Conservation (phyloP, 2,888 invertebrate species). For the Dyspetes luteomarginatus region DNA sequence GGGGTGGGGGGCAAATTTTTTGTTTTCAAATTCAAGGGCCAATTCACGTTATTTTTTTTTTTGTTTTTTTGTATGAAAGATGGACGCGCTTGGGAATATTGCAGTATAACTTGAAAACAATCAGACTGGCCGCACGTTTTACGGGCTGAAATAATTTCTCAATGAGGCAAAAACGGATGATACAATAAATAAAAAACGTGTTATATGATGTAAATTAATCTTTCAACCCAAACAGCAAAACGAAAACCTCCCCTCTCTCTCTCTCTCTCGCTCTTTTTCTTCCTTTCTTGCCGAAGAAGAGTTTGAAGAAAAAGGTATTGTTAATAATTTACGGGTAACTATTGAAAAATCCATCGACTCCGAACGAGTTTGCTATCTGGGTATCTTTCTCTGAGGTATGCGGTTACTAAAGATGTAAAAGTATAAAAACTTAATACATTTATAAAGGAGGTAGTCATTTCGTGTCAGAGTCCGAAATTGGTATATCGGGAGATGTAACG, state of each 20-base stretch:
- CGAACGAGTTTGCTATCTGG: slow-evolving; percentile 56
- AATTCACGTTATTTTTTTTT: slow-evolving; percentile 30
- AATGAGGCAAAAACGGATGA: slow-evolving; percentile 21
- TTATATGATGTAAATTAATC: slow-evolving; percentile 38
- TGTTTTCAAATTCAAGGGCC: slow-evolving; percentile 8
- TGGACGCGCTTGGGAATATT: neutral
- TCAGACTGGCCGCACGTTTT: slow-evolving; percentile 73
- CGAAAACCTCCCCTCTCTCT: neutral
- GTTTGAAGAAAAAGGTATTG: neutral
- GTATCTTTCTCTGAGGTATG: slow-evolving; percentile 79
- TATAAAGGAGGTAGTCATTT: slow-evolving; percentile 80
- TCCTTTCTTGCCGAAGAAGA: slow-evolving; percentile 1
- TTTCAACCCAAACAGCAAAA: slow-evolving; percentile 55
- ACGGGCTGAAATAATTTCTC: slow-evolving; percentile 14
- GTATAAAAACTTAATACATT: slow-evolving; percentile 82
- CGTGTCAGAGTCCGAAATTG: slow-evolving; percentile 75
- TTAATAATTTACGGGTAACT: slow-evolving; percentile 22
- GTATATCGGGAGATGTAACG: slow-evolving; percentile 37
- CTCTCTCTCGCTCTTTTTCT: neutral
- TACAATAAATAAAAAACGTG: slow-evolving; percentile 54
- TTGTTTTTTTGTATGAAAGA: slow-evolving; percentile 10
- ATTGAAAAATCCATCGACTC: slow-evolving; percentile 43
- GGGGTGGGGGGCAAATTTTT: slow-evolving; percentile 14
- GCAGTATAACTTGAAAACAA: slow-evolving; percentile 74
- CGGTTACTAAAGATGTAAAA: slow-evolving; percentile 83